Conservation (phyloP, 1,140 invertebrate species). For the Leptinotarsa defecta region DNA sequence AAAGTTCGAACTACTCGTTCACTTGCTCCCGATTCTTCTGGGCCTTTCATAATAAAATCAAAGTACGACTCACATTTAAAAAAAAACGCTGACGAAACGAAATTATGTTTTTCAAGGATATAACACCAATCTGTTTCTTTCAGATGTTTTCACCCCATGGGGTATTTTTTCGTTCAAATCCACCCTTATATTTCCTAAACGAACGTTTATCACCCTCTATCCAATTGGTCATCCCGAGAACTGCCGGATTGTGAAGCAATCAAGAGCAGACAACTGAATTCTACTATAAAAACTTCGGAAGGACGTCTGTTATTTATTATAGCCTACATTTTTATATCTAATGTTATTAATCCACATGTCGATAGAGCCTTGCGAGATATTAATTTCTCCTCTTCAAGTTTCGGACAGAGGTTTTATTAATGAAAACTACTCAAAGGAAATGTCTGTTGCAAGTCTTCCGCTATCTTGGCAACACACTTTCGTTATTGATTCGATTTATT, state of each 20-base stretch:
- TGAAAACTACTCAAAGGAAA: neutral
- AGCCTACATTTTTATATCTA: neutral
- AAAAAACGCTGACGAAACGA: no score
- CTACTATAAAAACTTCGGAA: neutral
- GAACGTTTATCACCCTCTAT: neutral
- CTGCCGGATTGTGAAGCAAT: neutral
- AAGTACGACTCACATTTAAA: no score
- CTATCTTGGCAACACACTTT: neutral
- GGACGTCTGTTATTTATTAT: constrained; percentile 6
- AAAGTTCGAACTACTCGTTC: no score
- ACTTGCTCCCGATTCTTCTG: no score
- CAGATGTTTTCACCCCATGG: no score
- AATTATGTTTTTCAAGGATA: no score
- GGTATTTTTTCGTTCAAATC: no score
- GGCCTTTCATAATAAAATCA: no score
- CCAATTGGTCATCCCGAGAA: neutral
- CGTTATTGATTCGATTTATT: neutral
- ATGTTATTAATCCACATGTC: constrained; percentile 3
- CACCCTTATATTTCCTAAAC: neutral
- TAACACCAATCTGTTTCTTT: no score
- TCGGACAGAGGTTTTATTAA: neutral
- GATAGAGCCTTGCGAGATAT: constrained; percentile 5
- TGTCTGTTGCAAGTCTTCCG: neutral
- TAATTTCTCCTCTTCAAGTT: constrained; percentile 5
- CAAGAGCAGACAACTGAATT: neutral